Conservation (phyloP, 2,797 vertebrate species). For the Cyclopterus lumpus region DNA sequence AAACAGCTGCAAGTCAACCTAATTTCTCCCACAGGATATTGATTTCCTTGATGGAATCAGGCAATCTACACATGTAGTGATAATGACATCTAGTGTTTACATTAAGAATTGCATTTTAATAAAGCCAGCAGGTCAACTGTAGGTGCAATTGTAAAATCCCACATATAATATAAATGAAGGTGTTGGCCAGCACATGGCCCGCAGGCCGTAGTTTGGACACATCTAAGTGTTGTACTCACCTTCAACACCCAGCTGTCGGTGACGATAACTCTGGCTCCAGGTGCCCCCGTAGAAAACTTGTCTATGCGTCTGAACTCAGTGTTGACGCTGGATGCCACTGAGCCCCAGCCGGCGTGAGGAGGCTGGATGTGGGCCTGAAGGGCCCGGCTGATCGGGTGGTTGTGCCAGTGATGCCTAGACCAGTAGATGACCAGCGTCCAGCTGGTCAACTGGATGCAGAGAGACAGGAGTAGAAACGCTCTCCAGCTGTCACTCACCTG, state of each 20-base stretch:
- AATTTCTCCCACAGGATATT: background rate
- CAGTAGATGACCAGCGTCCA: conserved; percentile 86
- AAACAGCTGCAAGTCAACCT: background rate
- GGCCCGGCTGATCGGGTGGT: conserved; percentile 86
- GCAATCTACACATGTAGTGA: background rate
- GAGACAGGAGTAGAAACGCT: conserved; percentile 80
- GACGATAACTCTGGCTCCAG: conserved; percentile 89
- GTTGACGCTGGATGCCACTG: conserved; percentile 90
- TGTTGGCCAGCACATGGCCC: background rate
- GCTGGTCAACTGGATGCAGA: conserved; percentile 80
- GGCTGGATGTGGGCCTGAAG: conserved; percentile 84
- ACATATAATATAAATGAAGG: background rate
- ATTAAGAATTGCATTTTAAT: background rate
- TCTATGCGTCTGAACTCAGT: conserved; percentile 93
- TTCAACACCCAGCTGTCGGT: conserved; percentile 97
- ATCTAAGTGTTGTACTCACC: conserved; percentile 32
- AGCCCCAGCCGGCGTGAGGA: conserved; percentile 82
- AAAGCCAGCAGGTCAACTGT: background rate
- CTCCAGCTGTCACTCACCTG: conserved; percentile 85
- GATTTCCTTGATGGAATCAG: background rate
- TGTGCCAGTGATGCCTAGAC: conserved; percentile 85
- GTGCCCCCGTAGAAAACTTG: conserved; percentile 91
- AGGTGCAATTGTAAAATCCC: background rate
- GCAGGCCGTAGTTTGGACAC: background rate
- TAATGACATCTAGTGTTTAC: background rate